Base-by-base conservation (phyloP, 2,888 invertebrate genomes). In the Oligia latruncula region DNA sequence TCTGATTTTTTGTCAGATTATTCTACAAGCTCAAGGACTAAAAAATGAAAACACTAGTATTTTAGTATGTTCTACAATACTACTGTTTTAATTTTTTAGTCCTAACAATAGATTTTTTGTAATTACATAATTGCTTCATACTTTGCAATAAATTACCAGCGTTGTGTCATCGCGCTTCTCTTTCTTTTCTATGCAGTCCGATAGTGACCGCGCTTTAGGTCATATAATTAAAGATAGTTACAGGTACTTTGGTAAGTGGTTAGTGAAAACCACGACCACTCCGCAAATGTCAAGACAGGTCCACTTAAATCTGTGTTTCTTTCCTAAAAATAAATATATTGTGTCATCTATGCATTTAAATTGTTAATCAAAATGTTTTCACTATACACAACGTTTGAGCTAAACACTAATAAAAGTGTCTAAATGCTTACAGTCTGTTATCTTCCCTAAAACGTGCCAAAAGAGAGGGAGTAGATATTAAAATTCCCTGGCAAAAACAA, bases 401-500 rank as follows among this genome's bases (percentile, higher is more conserved):
- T 52, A 20, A 20, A 6, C 35, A 29, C 4, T 55, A 70, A 81
- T 75, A 58, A 74, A 81, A 74, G 0, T 20, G 17, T 58, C 1
- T 35, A n/a, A 49, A 49, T 65, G 11, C 49, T 43, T 13, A 52
- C 43, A 52, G 20, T 52, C 29, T 74, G 17, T n/a, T 46, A 81
- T 46, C 58, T 66, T 60, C 6, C 6, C 23, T 29, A 76, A 58
- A 71, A 17, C n/a, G 20, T 23, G 11, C 64, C 58, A 81, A 81
- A 66, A 46, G 17, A 58, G 46, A 40, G 20, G 11, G 1, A n/a
- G 23, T 0, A 58, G 13, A 49, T 71, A 23, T 68, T n/a, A 49
- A 52, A 66, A 81, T 65, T 65, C 15, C 55, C 64, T 15, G 29
- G 9, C 52, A 71, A 20, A 82, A 70, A 46, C 43, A 60, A 35